A percentile compares a stretch with the other conserved stretches of the same genome.
Conservation (phyloP, 2,113 vertebrate genomes). For the Indri indri region DNA sequence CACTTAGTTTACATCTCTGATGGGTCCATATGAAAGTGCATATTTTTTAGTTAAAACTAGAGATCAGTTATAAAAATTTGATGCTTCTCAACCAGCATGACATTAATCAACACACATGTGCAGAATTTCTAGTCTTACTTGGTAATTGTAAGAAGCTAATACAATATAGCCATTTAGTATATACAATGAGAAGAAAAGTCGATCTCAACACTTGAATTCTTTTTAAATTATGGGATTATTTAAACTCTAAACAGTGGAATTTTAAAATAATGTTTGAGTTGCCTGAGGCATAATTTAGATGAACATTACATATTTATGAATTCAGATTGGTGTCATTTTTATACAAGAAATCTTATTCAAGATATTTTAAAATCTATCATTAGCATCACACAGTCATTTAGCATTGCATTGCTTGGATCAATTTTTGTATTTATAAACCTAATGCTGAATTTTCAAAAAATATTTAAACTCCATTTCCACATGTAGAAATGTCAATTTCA, state of each 20-base stretch:
- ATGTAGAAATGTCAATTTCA: not conserved
- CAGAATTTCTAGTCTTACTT: not conserved
- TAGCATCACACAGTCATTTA: not conserved
- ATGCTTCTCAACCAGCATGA: not conserved
- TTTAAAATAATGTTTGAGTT: not conserved
- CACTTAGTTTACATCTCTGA: not conserved
- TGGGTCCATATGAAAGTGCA: not conserved
- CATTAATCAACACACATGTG: not conserved
- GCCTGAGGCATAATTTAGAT: not conserved
- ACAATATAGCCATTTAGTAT: not conserved
- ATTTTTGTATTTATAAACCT: not conserved
- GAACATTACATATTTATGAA: not conserved
- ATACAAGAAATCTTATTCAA: not conserved
- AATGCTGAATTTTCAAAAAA: not conserved
- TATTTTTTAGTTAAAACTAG: not conserved
- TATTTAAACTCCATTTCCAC: not conserved
- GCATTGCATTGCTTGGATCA: not conserved
- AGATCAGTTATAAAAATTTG: not conserved
- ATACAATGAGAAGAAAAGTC: not conserved
- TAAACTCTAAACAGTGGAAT: not conserved
- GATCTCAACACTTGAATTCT: not conserved
- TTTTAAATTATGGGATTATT: not conserved
- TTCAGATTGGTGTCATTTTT: constrained; percentile 27
- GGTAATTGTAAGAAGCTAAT: not conserved
- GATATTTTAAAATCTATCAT: not conserved